A percentile compares a stretch with the other conserved stretches of the same genome.
These are phyloP conservation scores for Leptinotarsa texana DNA, from an alignment of 1,140 invertebrate genomes.

Conservation along the genomic window DNA sequence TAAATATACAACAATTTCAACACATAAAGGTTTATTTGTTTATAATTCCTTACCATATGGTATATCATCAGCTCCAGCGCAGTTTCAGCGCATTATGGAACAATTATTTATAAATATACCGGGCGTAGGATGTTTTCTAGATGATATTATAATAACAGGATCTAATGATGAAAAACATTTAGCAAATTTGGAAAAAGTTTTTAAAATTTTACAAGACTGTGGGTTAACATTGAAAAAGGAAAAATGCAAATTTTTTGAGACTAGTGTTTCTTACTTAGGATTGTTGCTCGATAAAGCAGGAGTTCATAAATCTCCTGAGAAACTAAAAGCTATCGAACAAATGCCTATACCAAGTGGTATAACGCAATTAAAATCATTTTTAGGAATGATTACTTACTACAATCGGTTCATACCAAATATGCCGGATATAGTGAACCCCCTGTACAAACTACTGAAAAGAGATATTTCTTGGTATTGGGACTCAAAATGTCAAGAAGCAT, in stretches of 20 bases:
- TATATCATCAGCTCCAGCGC: constrained; percentile 55
- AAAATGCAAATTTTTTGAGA: constrained; percentile 7
- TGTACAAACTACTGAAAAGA: constrained; percentile 36
- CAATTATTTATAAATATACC: constrained; percentile 44
- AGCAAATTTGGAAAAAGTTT: constrained; percentile 20
- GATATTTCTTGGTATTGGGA: constrained; percentile 52
- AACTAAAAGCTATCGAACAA: constrained; percentile 51
- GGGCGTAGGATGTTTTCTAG: constrained; percentile 47
- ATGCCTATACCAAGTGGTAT: constrained; percentile 39
- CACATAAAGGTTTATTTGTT: constrained; percentile 38
- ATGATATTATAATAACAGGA: constrained; percentile 46
- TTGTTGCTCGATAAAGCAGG: constrained; percentile 47
- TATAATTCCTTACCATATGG: constrained; percentile 59
- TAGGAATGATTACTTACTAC: constrained; percentile 46
- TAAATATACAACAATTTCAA: constrained; percentile 36
- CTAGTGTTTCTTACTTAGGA: constrained; percentile 45
- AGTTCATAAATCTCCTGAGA: constrained; percentile 45
- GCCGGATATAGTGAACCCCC: constrained; percentile 40
- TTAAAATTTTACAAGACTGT: constrained; percentile 35
- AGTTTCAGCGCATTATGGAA: constrained; percentile 53
- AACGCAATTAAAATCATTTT: constrained; percentile 19
- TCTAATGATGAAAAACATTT: constrained; percentile 37
- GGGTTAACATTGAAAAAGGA: constrained; percentile 14
- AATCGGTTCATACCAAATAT: constrained; percentile 46
- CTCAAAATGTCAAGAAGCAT: constrained; percentile 38